phyloP scores from a whole-genome alignment of 2,888 invertebrate genomes.

The Trichopria drosophilae region DNA sequence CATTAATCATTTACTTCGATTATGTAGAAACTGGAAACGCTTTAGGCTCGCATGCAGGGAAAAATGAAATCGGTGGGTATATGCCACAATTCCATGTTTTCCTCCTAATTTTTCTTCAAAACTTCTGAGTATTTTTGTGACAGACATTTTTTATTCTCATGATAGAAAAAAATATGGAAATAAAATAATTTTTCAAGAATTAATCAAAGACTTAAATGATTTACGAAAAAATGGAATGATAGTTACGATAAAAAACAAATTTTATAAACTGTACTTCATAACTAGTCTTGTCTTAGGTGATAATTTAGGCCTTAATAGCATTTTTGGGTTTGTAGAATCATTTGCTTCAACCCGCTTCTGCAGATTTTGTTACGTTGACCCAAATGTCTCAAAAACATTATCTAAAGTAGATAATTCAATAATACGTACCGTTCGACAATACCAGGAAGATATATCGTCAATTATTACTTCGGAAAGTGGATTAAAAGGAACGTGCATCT shows the following conservation, averaged over 20 bases:
- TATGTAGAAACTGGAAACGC: conserved; percentile 33
- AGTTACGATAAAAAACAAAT: too few species aligned
- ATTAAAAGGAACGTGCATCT: conserved; percentile 2
- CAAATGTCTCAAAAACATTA: neutral
- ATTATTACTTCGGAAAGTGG: neutral
- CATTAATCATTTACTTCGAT: conserved; percentile 33
- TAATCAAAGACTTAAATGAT: too few species aligned
- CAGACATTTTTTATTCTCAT: neutral
- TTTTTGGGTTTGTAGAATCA: conserved; percentile 26
- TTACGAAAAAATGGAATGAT: too few species aligned
- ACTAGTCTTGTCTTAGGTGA: conserved; percentile 26
- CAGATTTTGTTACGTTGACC: conserved; percentile 2
- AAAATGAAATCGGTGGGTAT: conserved; percentile 31
- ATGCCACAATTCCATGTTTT: conserved; percentile 25
- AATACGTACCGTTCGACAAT: neutral
- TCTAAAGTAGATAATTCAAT: neutral
- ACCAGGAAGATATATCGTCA: neutral
- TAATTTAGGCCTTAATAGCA: conserved; percentile 24
- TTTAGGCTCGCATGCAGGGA: conserved; percentile 28
- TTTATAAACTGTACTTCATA: conserved; percentile 27
- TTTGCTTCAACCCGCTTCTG: conserved; percentile 12
- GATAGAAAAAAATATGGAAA: conserved; percentile 8
- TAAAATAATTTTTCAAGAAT: too few species aligned
- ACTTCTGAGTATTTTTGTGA: neutral
- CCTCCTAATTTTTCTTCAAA: conserved; percentile 6